phyloP scores from a whole-genome alignment of 2,113 vertebrate species.

The Nothobranchius kuhntae region DNA sequence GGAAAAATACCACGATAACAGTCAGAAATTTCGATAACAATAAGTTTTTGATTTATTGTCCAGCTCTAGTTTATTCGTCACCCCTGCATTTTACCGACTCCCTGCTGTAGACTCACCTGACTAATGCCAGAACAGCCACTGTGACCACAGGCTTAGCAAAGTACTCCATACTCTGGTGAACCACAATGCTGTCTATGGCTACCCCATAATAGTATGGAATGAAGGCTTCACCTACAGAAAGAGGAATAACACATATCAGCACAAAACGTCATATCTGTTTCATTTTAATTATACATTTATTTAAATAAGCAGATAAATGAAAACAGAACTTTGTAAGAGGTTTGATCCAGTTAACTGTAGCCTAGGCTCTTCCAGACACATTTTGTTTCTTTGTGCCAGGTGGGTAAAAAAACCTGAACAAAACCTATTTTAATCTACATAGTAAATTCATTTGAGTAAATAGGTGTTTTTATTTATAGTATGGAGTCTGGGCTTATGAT shows the following conservation, averaged over 20 bases:
- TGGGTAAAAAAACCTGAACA: too few species aligned
- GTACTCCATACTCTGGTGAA: slow-evolving; percentile 89
- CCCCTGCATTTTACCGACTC: neutral
- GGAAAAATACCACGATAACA: too few species aligned
- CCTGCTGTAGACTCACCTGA: slow-evolving; percentile 80
- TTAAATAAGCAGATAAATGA: neutral
- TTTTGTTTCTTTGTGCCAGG: too few species aligned
- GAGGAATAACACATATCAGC: neutral
- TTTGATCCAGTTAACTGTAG: too few species aligned
- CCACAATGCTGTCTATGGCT: slow-evolving; percentile 90
- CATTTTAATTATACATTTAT: neutral
- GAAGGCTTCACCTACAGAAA: slow-evolving; percentile 86
- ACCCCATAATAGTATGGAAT: slow-evolving; percentile 90
- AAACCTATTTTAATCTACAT: too few species aligned
- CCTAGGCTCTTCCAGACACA: too few species aligned
- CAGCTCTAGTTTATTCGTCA: neutral
- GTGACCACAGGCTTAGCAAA: slow-evolving; percentile 82
- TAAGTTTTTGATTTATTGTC: too few species aligned
- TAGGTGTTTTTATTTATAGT: too few species aligned
- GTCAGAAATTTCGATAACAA: too few species aligned
- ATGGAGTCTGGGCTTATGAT: too few species aligned
- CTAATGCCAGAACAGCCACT: slow-evolving; percentile 82
- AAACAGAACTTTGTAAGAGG: too few species aligned
- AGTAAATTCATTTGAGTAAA: too few species aligned
- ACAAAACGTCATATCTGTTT: neutral